Evolutionary conservation across 1,140 invertebrate genomes (phyloP), one percentile per base, ranked within the genome.

Genomic region (Sycophaga agraensis): DNA sequence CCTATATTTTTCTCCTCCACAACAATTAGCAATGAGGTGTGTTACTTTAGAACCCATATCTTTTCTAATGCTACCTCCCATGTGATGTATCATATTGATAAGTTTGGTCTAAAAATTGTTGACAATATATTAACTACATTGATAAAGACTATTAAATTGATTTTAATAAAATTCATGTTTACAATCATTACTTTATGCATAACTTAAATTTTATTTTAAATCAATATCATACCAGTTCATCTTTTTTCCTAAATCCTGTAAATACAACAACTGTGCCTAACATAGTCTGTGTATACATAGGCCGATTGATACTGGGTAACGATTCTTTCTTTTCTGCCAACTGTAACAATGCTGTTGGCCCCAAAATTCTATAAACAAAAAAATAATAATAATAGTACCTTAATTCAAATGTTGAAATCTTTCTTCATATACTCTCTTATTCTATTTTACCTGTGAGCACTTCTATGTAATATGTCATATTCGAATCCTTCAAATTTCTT

Each of bases 11-110:
- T 93, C 89, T 61, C 95, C 94, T 40, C 88, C 87, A 70, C 89
- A 90, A 72, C 86, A 85, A 70, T 91, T 91, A 49, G 94, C 92
- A 66, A 98, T 92, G 39, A 99, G 83, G 84, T 98, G 95, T 46
- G 95, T 98, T 58, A 94, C 89, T 74, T 91, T 93, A 17, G 85
- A 83, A 57, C 87, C 88, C 83, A 94, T 89, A 68, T 96, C 93
- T 80, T 91, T 93, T 48, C 93, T 85, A 67, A 97, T 91, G 70
- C 91, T 95, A 16, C 94, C 95, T 64, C 93, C 94, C 94, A 98
- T 97, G 74, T 90, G 88, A 82, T 97, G 94, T 65, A 97, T 90
- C 72, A 93, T 84, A 68, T 88, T 88, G 64, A 94, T 89, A 70
- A 96, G 83, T 73, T 87, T 87, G 63, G 87, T 88, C 93, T 95